These are phyloP conservation scores for Dolichallabes microphthalmus DNA, from an alignment of 2,113 vertebrate genomes.

Conservation along the genomic window DNA sequence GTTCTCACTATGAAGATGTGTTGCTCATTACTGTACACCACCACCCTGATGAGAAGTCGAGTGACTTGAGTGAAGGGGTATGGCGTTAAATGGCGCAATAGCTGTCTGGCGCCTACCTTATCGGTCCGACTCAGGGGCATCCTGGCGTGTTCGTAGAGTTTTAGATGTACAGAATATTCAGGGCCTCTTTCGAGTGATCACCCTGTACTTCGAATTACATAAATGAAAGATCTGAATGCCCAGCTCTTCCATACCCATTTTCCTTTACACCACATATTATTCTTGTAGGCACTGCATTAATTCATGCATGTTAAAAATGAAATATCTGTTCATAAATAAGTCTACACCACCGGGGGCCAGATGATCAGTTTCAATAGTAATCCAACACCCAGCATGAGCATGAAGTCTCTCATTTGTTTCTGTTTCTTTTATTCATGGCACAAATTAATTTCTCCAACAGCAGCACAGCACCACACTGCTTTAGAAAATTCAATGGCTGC, in stretches of 20 bases:
- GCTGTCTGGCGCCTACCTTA: no score
- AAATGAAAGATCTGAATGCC: neutral
- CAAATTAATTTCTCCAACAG: neutral
- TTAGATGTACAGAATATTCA: no score
- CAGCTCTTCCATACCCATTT: neutral
- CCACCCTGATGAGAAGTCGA: no score
- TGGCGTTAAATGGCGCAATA: no score
- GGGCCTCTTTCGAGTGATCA: no score
- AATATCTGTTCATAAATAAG: neutral
- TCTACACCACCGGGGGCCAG: neutral
- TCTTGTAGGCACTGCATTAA: neutral
- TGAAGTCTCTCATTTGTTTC: constrained; percentile 3
- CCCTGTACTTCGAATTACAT: neutral
- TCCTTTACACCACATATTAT: neutral
- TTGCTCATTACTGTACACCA: no score
- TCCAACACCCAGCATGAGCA: constrained; percentile 5
- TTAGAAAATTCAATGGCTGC: neutral
- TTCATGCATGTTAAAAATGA: neutral
- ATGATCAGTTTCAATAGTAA: neutral
- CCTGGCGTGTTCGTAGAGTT: no score
- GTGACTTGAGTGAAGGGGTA: no score
- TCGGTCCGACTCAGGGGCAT: no score
- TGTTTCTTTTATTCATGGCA: neutral
- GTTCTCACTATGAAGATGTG: no score
- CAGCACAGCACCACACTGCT: neutral